A percentile compares a stretch with the other conserved stretches of the same genome.
These are phyloP conservation scores for Amphiprion clarkii DNA, from an alignment of 2,797 vertebrate species.

Conservation along the genomic window DNA sequence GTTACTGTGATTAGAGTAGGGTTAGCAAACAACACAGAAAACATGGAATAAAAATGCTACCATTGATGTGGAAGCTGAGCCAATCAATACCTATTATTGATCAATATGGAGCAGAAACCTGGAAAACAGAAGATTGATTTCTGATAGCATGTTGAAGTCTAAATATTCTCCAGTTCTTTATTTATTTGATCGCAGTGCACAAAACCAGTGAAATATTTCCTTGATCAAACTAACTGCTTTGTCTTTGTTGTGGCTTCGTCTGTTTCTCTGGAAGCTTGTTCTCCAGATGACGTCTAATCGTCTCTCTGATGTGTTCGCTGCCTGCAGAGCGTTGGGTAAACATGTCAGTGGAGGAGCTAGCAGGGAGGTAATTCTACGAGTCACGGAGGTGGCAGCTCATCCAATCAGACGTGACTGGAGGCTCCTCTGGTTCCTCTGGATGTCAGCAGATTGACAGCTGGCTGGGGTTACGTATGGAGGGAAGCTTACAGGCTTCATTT, in stretches of 20 bases:
- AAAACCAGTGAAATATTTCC: neutral
- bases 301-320: conserved; percentile 23
- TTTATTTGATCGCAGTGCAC: neutral
- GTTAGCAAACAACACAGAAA: no score
- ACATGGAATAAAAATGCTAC: no score
- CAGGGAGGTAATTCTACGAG: conserved; percentile 50
- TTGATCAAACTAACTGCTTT: neutral
- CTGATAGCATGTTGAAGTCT: no score
- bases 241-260: neutral
- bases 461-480: conserved; percentile 59
- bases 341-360: conserved; percentile 48
- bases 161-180: no score
- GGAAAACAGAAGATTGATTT: no score
- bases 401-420: conserved; percentile 62
- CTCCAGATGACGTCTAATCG: neutral
- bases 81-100: no score
- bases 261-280: neutral
- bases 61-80: no score
- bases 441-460: conserved; percentile 57
- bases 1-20: no score
- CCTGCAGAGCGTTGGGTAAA: conserved; percentile 46
- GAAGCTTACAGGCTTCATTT: conserved; percentile 51
- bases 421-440: conserved; percentile 61
- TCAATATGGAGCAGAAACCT: no score
- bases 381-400: conserved; percentile 55